These are phyloP conservation scores for Drosophila gaucha DNA, from an alignment of 2,888 invertebrate species.

Conservation along the genomic window DNA sequence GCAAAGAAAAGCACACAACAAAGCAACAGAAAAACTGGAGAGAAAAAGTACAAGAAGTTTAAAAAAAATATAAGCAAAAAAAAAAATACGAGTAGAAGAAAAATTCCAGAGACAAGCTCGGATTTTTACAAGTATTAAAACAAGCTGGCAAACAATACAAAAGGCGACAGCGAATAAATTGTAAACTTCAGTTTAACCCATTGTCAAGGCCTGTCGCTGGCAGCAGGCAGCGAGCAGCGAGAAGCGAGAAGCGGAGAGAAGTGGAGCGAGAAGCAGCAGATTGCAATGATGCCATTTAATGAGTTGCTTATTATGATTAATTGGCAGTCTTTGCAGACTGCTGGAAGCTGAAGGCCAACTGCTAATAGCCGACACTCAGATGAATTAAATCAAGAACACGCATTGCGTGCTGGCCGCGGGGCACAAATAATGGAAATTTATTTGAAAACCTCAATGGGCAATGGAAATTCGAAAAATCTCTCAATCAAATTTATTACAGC, in stretches of 20 bases:
- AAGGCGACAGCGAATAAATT: slow-evolving; percentile 48
- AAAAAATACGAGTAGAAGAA: neutral
- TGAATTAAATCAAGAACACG: slow-evolving; percentile 32
- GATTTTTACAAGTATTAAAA: slow-evolving; percentile 34
- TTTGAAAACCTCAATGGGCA: neutral
- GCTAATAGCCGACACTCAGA: slow-evolving; percentile 20
- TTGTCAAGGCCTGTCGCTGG: slow-evolving; percentile 12
- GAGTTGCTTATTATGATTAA: slow-evolving; percentile 62
- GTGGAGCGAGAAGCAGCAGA: slow-evolving; percentile 18
- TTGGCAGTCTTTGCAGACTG: slow-evolving; percentile 43
- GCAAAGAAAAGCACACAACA: slow-evolving; percentile 7
- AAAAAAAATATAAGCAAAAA: neutral
- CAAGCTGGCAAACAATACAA: slow-evolving; percentile 40
- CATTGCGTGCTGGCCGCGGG: neutral
- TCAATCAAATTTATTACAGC: neutral
- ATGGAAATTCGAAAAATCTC: neutral
- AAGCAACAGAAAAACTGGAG: neutral
- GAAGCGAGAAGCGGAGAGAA: neutral
- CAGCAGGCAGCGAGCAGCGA: neutral
- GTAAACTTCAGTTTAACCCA: slow-evolving; percentile 35
- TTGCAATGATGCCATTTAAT: slow-evolving; percentile 60
- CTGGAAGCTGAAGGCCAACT: neutral
- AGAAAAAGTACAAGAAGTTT: neutral
- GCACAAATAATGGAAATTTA: neutral
- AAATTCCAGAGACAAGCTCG: neutral